phyloP scores from a whole-genome alignment of 2,797 vertebrate species.

The Melanotaenia trifasciata region DNA sequence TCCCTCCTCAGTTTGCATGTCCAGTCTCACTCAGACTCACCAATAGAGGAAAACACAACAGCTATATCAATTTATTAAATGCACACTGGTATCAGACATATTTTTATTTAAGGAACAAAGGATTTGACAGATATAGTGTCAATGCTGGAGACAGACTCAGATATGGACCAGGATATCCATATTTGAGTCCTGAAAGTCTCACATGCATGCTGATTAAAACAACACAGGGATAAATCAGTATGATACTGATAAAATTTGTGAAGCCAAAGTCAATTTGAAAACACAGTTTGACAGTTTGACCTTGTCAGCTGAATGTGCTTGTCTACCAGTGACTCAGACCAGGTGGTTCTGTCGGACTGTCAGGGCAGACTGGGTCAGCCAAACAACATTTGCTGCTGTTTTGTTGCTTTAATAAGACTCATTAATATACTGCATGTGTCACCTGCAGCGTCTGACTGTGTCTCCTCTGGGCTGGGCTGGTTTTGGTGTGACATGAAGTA shows the following conservation, averaged over 20 bases:
- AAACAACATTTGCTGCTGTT: conserved; percentile 65
- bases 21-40: conserved; percentile 61
- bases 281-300: conserved; percentile 56
- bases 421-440: conserved; percentile 76
- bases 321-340: conserved; percentile 57
- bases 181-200: conserved; percentile 9
- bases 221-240: not conserved
- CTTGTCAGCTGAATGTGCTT: conserved; percentile 53
- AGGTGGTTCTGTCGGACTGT: conserved; percentile 72
- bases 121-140: not conserved
- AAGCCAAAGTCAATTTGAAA: conserved; percentile 33
- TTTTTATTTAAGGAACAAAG: conserved; percentile 3
- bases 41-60: conserved; percentile 48
- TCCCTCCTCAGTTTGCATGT: conserved; percentile 63
- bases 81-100: conserved; percentile 11
- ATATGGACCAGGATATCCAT: not conserved
- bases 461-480: conserved; percentile 61
- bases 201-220: not conserved
- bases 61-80: conserved; percentile 56
- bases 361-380: conserved; percentile 59
- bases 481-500: conserved; percentile 59
- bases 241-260: conserved; percentile 16
- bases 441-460: conserved; percentile 60
- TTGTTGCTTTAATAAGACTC: conserved; percentile 74
- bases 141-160: not conserved